A percentile compares a stretch with the other conserved stretches of the same genome.
Evolutionary conservation across 92 coral and sea anemone genomes (phyloP).

Genomic region (Zoanthus sociatus): DNA sequence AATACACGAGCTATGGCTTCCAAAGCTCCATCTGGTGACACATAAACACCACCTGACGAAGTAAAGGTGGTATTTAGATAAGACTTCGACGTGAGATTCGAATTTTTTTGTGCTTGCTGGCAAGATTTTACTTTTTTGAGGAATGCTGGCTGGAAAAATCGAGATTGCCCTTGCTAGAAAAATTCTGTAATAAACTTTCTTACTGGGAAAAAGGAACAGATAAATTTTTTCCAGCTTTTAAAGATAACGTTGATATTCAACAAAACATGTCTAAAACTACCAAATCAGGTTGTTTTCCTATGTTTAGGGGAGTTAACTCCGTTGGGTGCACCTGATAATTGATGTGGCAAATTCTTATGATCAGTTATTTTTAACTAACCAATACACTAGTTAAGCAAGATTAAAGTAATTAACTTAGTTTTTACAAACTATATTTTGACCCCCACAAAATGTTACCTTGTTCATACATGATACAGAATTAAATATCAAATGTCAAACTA

Average conservation of each 20-base stretch:
- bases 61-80: constrained; percentile 18
- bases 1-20: constrained; percentile 19
- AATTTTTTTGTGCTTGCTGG: not conserved
- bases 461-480: too few species aligned
- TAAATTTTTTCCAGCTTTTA: constrained; percentile 4
- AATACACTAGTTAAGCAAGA: too few species aligned
- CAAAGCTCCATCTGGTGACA: constrained; percentile 22
- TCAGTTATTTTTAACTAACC: too few species aligned
- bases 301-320: constrained; percentile 20
- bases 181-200: not conserved
- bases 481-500: too few species aligned
- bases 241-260: constrained; percentile 3
- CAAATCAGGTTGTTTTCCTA: constrained; percentile 17
- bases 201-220: constrained; percentile 1
- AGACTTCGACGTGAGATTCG: constrained; percentile 2
- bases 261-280: constrained; percentile 8
- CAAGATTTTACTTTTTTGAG: not conserved
- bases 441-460: too few species aligned
- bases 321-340: constrained; percentile 22
- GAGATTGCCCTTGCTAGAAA: constrained; percentile 1
- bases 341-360: too few species aligned
- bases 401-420: too few species aligned
- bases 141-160: constrained; percentile 2
- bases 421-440: too few species aligned
- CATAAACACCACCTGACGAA: constrained; percentile 26